Base-by-base conservation (phyloP, 2,113 vertebrate species). In the Siniperca chuatsi region DNA sequence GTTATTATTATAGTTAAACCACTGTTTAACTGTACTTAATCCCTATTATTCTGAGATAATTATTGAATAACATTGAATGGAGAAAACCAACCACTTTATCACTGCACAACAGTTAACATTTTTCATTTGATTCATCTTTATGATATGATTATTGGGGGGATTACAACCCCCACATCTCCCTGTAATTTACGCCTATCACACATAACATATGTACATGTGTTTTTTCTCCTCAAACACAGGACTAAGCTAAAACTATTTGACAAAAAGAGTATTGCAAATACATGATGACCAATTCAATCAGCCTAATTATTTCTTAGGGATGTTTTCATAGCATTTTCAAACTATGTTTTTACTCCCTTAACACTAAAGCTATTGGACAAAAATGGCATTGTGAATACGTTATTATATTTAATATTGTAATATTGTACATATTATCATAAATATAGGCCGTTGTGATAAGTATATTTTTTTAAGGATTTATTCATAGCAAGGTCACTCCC, bases 401-500 rank as follows among this genome's bases (percentile, higher is more conserved):
- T 54, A 35, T 70, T 10, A 54, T 72, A 72, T 16, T 52, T 25
- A 21, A 21, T 46, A 35, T 13, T 73, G 4, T 4, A 81, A 11
- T 12, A 55, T 11, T 35, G 8, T 29, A 8, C 20, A 73, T 73
- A 8, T 37, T 29, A 37, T 73, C 0, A 65, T 42, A 42, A 21
- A 25, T 16, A 18, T 73, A 12, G 16, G 2, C 2, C 6, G 3
- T 4, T 80, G 8, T 65, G 21, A 44, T 13, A 1, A 58, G 2
- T 57, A 37, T 35, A 6, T n/a, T 74, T 37, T 35, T 16, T 13
- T 33, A 18, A 6, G 13, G 33, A 61, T 78, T 65, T 67, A 40
- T 46, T 66, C 5, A 25, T 25, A 60, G 10, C 70, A 84, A 88
- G 71, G 66, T 79, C 70, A 70, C 16, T 4, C 15, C n/a, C 21